These are phyloP conservation scores for Dendrocincla fuliginosa DNA, from an alignment of 2,797 vertebrate genomes.

Conservation along the genomic window DNA sequence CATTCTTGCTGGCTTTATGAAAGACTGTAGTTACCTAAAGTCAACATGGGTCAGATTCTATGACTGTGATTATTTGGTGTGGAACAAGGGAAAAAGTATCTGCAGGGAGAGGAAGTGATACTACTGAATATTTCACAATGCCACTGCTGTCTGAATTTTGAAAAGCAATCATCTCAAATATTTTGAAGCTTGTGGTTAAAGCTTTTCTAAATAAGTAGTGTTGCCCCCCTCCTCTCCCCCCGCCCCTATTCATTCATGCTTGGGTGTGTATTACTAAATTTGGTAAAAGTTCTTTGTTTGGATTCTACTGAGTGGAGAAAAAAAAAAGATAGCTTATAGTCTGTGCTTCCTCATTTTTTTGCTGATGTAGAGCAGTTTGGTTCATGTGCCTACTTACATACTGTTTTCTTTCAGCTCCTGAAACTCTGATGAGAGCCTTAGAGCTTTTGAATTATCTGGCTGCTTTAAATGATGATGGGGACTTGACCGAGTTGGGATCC, in stretches of 20 bases:
- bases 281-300: constrained; percentile 75
- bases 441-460: constrained; percentile 98
- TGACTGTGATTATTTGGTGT: background rate
- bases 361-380: constrained; percentile 19
- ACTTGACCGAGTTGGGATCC: constrained; percentile 97
- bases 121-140: background rate
- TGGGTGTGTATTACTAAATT: constrained; percentile 6
- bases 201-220: background rate
- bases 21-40: background rate
- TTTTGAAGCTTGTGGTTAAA: background rate
- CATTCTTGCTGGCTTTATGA: background rate
- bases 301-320: constrained; percentile 68
- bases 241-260: background rate
- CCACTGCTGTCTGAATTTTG: background rate
- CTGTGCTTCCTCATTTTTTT: constrained; percentile 31
- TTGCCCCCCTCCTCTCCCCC: background rate
- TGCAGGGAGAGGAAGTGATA: background rate
- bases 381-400: background rate
- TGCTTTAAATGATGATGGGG: constrained; percentile 97
- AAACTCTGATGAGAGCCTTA: constrained; percentile 97
- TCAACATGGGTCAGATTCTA: background rate
- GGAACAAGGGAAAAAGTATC: background rate
- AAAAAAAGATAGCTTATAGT: constrained; percentile 66
- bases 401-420: constrained; percentile 84
- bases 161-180: background rate